Conservation (phyloP, 2,113 vertebrate species). For the Cinclus cinclus region DNA sequence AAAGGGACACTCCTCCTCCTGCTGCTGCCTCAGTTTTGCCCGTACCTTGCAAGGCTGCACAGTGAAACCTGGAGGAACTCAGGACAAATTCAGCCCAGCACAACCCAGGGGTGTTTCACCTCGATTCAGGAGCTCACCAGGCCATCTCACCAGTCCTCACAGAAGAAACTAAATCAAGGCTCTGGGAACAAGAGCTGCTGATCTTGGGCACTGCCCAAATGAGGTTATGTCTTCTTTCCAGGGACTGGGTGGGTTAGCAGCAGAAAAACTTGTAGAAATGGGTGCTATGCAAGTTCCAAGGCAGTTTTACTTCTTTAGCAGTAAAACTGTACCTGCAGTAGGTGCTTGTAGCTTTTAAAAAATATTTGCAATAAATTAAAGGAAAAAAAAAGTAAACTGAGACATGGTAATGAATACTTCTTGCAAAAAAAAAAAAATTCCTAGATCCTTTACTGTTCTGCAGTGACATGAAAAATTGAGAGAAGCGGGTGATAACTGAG, state of each 20-base stretch:
- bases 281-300: neutral
- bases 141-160: accelerated
- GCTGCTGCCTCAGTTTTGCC: neutral
- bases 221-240: neutral
- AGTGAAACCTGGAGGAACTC: neutral
- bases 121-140: neutral
- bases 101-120: neutral
- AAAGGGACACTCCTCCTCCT: neutral
- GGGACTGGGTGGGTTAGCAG: neutral
- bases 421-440: neutral
- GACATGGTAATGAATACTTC: neutral
- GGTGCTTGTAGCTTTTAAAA: neutral
- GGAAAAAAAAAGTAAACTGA: neutral
- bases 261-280: neutral
- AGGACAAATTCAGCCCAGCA: neutral
- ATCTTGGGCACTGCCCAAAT: neutral
- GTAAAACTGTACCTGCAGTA: neutral
- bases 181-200: neutral
- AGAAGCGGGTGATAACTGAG: neutral
- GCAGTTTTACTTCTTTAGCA: neutral
- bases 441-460: neutral
- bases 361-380: neutral
- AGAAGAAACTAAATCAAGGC: neutral
- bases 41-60: neutral
- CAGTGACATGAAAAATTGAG: neutral